phyloP scores from a whole-genome alignment of 2,797 vertebrate genomes.

The Cercopithecus neglectus region DNA sequence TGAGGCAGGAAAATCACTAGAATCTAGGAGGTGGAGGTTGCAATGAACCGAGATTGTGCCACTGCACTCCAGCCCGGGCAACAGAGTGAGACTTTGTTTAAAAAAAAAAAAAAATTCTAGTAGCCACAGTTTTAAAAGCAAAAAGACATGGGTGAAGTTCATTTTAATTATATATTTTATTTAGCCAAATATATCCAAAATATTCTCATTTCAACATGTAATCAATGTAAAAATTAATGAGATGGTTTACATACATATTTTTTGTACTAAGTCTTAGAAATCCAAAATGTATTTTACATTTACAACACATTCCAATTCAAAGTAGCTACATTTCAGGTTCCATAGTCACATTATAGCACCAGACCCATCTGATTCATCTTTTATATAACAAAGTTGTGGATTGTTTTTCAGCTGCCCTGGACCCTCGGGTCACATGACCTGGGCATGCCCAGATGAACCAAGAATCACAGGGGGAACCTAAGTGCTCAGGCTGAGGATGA shows the following conservation, averaged over 20 bases:
- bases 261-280: background rate
- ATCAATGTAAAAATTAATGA: background rate
- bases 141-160: background rate
- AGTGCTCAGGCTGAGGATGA: background rate
- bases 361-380: background rate
- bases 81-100: background rate
- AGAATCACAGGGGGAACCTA: too few species aligned
- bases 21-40: background rate
- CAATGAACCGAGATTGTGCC: background rate
- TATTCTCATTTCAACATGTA: background rate
- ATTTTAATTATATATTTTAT: background rate
- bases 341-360: background rate
- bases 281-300: background rate
- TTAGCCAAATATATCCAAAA: background rate
- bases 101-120: background rate
- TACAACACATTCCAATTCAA: background rate
- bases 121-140: background rate
- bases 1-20: background rate
- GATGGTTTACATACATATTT: background rate
- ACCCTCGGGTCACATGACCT: background rate
- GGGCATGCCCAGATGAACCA: background rate
- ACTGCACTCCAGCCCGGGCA: background rate
- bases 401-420: background rate
- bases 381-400: background rate
- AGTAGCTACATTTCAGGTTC: background rate